Conservation (phyloP, 1,140 invertebrate genomes). For the Himalopsyche phryganea region DNA sequence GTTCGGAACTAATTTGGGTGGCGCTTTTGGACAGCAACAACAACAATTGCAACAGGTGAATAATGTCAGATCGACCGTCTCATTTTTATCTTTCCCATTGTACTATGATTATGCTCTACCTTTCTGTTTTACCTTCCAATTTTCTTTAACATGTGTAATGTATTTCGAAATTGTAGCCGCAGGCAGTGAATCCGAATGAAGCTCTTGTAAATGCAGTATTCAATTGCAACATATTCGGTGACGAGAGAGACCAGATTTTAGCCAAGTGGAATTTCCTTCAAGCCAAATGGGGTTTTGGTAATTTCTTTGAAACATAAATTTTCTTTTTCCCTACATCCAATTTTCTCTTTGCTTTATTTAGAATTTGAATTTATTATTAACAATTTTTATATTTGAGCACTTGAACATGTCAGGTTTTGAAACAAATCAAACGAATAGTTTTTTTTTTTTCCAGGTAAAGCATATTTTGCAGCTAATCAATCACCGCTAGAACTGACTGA, state of each 20-base stretch:
- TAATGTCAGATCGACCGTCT: background rate
- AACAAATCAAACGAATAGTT: too few relatives aligned
- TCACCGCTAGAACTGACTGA: conserved; percentile 79
- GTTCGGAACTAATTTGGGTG: conserved; percentile 39
- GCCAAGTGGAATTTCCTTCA: conserved; percentile 93
- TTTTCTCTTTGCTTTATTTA: too few relatives aligned
- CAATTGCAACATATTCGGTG: conserved; percentile 83
- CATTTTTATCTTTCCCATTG: background rate
- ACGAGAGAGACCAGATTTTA: conserved; percentile 87
- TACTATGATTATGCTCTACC: background rate
- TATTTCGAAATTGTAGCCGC: conserved; percentile 39
- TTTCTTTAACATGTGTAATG: conserved; percentile 1
- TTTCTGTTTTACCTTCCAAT: background rate
- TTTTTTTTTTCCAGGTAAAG: conserved; percentile 51
- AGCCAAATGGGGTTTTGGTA: conserved; percentile 85
- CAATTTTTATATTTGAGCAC: too few relatives aligned
- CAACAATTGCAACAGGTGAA: conserved; percentile 20
- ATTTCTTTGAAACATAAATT: too few relatives aligned
- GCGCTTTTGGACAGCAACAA: conserved; percentile 40
- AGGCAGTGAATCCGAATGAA: conserved; percentile 61
- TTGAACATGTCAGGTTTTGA: too few relatives aligned
- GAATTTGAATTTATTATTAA: too few relatives aligned
- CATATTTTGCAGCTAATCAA: conserved; percentile 71
- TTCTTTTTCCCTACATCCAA: too few relatives aligned
- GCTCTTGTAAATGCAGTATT: conserved; percentile 75